phyloP scores from a whole-genome alignment of 2,888 invertebrate genomes.

The Embidobia sp. region DNA sequence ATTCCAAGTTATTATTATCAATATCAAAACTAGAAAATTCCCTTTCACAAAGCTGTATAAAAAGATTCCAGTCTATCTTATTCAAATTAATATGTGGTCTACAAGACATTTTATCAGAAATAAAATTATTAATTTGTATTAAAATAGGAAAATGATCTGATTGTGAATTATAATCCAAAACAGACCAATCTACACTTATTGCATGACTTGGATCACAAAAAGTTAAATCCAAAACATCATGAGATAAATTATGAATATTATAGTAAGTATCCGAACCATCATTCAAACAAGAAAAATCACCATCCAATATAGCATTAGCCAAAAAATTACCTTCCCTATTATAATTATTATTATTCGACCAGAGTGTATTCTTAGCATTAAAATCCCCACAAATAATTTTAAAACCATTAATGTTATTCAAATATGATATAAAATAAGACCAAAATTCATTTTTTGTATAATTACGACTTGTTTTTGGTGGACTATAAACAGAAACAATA shows the following conservation, averaged over 20 bases:
- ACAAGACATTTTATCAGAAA: not conserved
- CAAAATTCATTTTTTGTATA: not conserved
- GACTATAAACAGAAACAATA: constrained; percentile 18
- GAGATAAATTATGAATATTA: not conserved
- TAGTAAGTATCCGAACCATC: not conserved
- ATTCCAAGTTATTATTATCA: not conserved
- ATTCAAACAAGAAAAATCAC: constrained; percentile 2
- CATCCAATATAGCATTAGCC: not conserved
- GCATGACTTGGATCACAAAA: not conserved
- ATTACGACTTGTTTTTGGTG: not conserved
- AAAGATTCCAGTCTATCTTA: not conserved
- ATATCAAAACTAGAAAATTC: not conserved
- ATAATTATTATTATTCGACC: not conserved
- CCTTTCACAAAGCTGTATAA: not conserved
- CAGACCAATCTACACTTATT: not conserved
- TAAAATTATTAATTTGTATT: not conserved
- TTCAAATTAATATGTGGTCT: constrained; percentile 2
- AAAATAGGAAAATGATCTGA: constrained; percentile 15
- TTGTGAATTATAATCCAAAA: constrained; percentile 8
- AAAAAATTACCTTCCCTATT: not conserved
- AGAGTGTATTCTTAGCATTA: constrained; percentile 8
- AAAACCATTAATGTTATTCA: not conserved
- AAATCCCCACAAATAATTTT: constrained; percentile 4
- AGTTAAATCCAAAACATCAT: not conserved
- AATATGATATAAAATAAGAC: not conserved